A percentile compares a stretch with the other conserved stretches of the same genome.
Conservation (phyloP, 2,888 invertebrate genomes). For the Odontothrips loti region DNA sequence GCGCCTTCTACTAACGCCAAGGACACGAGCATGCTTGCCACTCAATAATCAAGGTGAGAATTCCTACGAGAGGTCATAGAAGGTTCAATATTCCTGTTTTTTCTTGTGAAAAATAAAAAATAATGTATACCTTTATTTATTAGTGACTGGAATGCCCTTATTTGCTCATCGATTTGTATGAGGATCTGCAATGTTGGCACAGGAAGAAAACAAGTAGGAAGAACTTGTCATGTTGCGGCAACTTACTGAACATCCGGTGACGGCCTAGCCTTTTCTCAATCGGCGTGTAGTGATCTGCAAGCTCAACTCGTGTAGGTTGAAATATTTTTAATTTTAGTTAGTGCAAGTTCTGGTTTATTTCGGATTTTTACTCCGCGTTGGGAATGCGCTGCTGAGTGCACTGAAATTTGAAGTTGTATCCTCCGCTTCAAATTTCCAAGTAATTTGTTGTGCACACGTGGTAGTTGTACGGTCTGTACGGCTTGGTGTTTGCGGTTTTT, state of each 20-base stretch:
- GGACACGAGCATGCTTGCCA: too few species aligned
- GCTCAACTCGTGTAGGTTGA: not conserved
- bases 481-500: not conserved
- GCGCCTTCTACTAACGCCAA: too few species aligned
- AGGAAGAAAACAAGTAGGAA: not conserved
- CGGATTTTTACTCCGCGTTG: too few species aligned
- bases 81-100: too few species aligned
- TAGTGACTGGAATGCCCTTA: too few species aligned
- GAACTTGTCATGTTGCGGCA: not conserved
- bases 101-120: too few species aligned
- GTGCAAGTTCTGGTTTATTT: not conserved
- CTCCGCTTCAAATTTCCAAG: not conserved
- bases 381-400: too few species aligned
- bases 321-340: not conserved
- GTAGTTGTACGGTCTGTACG: not conserved
- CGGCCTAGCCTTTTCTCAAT: constrained; percentile 16
- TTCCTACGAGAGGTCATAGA: too few species aligned
- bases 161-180: too few species aligned
- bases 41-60: too few species aligned
- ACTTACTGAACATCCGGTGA: not conserved
- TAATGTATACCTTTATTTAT: too few species aligned
- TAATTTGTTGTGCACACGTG: not conserved
- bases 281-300: constrained; percentile 21
- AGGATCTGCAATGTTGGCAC: not conserved
- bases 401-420: not conserved